Evolutionary conservation across 2,113 vertebrate species (phyloP).

Genomic region (Zosterops lateralis): DNA sequence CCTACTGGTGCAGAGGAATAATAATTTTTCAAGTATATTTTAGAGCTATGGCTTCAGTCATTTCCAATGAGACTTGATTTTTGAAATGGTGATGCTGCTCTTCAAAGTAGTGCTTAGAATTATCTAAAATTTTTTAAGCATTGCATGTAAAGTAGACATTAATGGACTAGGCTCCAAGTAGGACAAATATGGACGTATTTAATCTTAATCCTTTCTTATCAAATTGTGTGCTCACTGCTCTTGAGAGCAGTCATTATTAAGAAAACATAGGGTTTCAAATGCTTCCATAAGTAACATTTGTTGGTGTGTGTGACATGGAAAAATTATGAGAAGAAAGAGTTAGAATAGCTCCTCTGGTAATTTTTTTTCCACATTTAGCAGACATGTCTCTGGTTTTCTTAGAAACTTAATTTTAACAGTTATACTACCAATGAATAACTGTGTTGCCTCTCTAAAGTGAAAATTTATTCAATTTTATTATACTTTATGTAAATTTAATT

Average conservation of each 20-base stretch:
- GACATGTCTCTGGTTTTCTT: not conserved
- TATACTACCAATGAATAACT: conserved; percentile 8
- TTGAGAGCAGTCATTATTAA: conserved; percentile 2
- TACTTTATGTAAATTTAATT: conserved; percentile 27
- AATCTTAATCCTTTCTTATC: conserved; percentile 25
- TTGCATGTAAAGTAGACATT: not conserved
- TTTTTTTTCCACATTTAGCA: not conserved
- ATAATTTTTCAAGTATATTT: not conserved
- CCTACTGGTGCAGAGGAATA: not conserved
- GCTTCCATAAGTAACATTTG: not conserved
- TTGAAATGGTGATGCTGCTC: not conserved
- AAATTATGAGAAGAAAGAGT: not conserved
- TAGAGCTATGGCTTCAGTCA: not conserved
- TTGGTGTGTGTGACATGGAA: not conserved
- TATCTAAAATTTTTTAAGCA: not conserved
- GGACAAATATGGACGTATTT: conserved; percentile 11
- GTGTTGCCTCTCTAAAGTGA: not conserved
- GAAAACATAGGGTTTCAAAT: conserved; percentile 1
- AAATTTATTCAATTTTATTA: conserved; percentile 42
- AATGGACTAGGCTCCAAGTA: conserved; percentile 11
- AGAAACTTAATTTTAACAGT: conserved; percentile 42
- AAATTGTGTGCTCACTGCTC: not conserved
- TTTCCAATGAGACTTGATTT: not conserved
- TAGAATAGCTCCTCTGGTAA: not conserved
- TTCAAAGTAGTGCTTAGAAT: not conserved